These are phyloP conservation scores for Drosophila punjabiensis DNA, from an alignment of 1,140 invertebrate species.

Conservation along the genomic window DNA sequence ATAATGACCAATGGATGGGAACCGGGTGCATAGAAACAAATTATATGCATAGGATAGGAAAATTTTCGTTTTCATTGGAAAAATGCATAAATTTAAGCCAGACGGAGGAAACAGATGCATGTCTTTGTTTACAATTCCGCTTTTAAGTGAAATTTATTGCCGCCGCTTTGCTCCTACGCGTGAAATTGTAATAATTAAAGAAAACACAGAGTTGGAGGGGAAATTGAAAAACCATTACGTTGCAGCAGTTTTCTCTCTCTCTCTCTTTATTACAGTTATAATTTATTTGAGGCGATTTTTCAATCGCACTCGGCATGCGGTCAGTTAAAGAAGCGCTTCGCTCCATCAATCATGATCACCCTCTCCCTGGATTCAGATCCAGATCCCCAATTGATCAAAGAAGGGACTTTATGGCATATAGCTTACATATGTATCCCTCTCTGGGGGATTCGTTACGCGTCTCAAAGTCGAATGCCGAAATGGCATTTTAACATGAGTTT, in stretches of 20 bases:
- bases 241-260: slow-evolving; percentile 25
- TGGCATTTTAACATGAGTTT: slow-evolving; percentile 64
- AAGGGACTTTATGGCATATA: slow-evolving; percentile 33
- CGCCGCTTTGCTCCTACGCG: slow-evolving; percentile 35
- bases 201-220: slow-evolving; percentile 13
- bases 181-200: slow-evolving; percentile 62
- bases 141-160: slow-evolving; percentile 52
- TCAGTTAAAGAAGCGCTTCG: slow-evolving; percentile 48
- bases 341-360: slow-evolving; percentile 67
- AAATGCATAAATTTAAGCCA: slow-evolving; percentile 64
- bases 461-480: slow-evolving; percentile 59
- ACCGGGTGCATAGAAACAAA: slow-evolving; percentile 28
- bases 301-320: slow-evolving; percentile 71
- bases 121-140: slow-evolving; percentile 45
- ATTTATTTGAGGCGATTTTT: slow-evolving; percentile 82
- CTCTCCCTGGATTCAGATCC: slow-evolving; percentile 1
- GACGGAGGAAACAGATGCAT: slow-evolving; percentile 22
- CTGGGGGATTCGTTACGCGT: slow-evolving; percentile 70
- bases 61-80: slow-evolving; percentile 71
- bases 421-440: slow-evolving; percentile 34
- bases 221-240: slow-evolving; percentile 77
- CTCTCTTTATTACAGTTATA: slow-evolving; percentile 78
- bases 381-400: slow-evolving; percentile 47
- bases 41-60: slow-evolving; percentile 52
- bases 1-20: slow-evolving; percentile 38